Percentiles rank a stretch among this genome's conserved stretches.
phyloP scores from a whole-genome alignment of 2,797 vertebrate genomes.

The Carcharodon carcharias region DNA sequence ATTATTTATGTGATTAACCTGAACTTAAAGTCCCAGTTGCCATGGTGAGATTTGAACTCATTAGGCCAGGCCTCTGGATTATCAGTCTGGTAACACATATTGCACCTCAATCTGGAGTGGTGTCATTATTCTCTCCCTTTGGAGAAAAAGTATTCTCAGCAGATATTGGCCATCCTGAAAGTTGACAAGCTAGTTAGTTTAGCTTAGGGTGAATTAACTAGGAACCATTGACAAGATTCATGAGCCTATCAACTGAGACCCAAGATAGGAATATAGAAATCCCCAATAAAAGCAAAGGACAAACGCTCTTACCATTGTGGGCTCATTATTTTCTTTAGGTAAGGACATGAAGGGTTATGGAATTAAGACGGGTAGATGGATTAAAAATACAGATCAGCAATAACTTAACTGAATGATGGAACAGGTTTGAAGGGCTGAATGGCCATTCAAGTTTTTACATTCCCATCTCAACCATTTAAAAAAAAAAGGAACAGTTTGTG shows the following conservation, averaged over 20 bases:
- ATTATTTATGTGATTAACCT: neutral
- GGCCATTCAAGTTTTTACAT: neutral
- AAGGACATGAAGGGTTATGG: neutral
- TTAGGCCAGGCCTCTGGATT: too few species aligned
- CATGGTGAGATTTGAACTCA: neutral
- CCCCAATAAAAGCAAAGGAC: neutral
- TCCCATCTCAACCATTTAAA: neutral
- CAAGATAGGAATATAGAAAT: neutral
- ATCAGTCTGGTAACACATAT: neutral
- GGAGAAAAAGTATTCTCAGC: neutral
- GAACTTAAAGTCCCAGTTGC: neutral
- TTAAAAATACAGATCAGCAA: neutral
- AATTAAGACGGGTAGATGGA: neutral
- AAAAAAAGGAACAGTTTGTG: neutral
- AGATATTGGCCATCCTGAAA: neutral
- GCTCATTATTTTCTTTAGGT: neutral
- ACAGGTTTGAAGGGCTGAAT: neutral
- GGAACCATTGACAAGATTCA: neutral
- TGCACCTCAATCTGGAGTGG: too few species aligned
- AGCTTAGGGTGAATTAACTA: neutral
- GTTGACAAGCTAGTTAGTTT: too few species aligned
- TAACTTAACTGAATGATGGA: neutral
- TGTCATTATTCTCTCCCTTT: neutral
- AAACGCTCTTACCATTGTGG: neutral
- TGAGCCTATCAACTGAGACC: neutral